Evolutionary conservation across 92 coral and sea anemone species (phyloP).

Genomic region (Montipora capitata): DNA sequence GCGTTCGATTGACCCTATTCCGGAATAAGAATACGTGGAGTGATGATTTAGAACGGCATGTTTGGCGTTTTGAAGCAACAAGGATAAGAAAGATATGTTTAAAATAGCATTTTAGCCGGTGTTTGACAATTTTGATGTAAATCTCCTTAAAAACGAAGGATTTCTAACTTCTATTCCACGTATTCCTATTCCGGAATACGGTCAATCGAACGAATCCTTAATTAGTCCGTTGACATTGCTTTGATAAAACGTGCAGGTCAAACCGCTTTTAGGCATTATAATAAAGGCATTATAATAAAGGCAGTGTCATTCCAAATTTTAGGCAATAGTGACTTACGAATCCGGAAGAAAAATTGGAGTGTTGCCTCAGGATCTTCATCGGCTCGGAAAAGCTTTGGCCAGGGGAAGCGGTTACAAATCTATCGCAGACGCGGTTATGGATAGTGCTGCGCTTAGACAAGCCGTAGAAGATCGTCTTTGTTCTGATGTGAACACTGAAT

Average conservation of each 20-base stretch:
- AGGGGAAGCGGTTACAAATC: constrained; percentile 16
- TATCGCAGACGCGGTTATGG: constrained; percentile 31
- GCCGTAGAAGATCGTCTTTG: constrained; percentile 25
- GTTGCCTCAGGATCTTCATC: constrained; percentile 36
- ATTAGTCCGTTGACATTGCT: too few relatives aligned
- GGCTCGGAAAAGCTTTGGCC: constrained; percentile 45
- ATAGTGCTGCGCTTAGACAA: neutral
- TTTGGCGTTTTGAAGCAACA: too few relatives aligned
- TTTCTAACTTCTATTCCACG: too few relatives aligned
- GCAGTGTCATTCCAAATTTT: too few relatives aligned
- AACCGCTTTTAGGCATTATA: neutral
- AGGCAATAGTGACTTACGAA: constrained; percentile 37
- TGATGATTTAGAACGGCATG: neutral
- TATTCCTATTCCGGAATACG: too few relatives aligned
- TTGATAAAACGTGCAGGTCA: neutral
- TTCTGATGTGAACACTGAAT: constrained; percentile 11
- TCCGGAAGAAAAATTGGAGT: constrained; percentile 27
- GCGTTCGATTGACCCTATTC: too few relatives aligned
- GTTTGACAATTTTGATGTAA: too few relatives aligned
- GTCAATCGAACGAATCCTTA: too few relatives aligned
- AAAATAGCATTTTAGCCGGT: too few relatives aligned
- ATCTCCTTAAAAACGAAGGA: too few relatives aligned
- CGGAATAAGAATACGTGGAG: neutral
- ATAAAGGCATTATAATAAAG: too few relatives aligned
- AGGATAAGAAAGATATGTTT: too few relatives aligned